These are phyloP conservation scores for Prenolepis imparis DNA, from an alignment of 2,888 invertebrate species.

Conservation along the genomic window DNA sequence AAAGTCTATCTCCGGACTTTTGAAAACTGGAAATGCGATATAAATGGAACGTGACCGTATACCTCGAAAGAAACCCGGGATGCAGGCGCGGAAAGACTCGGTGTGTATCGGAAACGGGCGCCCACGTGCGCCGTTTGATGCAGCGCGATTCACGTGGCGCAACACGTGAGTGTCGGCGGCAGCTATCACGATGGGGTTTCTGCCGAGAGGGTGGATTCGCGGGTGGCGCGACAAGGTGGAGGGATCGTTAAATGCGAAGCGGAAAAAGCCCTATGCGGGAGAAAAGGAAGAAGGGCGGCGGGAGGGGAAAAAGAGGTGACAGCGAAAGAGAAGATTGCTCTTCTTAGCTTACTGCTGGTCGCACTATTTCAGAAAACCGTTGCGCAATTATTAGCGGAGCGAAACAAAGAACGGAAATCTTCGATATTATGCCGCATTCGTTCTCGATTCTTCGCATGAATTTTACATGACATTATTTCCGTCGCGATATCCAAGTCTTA, in stretches of 20 bases:
- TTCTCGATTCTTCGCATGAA: not conserved
- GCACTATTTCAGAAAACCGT: not conserved
- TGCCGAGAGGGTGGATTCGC: slow-evolving; percentile 60
- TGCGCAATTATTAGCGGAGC: slow-evolving; percentile 26
- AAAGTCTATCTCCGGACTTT: not conserved
- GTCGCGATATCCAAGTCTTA: not conserved
- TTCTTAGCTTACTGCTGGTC: slow-evolving; percentile 42
- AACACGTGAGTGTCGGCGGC: slow-evolving; percentile 69
- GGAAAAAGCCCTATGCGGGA: not conserved
- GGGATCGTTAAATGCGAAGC: slow-evolving; percentile 64
- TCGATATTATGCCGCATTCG: not conserved
- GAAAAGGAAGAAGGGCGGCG: not conserved
- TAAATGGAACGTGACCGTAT: slow-evolving; percentile 53
- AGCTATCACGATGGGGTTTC: slow-evolving; percentile 46
- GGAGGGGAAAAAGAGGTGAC: too few species aligned
- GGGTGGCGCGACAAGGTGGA: slow-evolving; percentile 38
- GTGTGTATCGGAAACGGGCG: slow-evolving; percentile 47
- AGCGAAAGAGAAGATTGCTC: not conserved
- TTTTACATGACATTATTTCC: not conserved
- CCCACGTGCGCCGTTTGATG: slow-evolving; percentile 64
- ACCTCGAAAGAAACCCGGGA: slow-evolving; percentile 55
- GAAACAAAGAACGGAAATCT: not conserved
- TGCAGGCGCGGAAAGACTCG: slow-evolving; percentile 56
- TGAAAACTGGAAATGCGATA: slow-evolving; percentile 55
- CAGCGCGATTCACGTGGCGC: slow-evolving; percentile 61